Percentiles rank a stretch among this genome's conserved stretches.
Conservation (phyloP, 2,888 invertebrate genomes). For the Brenthis daphne region DNA sequence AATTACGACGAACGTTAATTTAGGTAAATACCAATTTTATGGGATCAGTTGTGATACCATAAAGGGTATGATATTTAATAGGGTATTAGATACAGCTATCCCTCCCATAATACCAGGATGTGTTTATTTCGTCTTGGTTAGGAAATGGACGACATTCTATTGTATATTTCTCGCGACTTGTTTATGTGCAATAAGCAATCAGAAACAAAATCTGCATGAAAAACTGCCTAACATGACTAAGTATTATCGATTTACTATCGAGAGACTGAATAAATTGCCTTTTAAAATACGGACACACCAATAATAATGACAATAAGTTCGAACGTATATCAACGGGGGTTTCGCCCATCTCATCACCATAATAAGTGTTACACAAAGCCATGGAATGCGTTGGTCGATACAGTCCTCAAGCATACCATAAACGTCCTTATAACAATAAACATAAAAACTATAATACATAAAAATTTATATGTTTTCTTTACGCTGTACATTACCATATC, state of each 20-base stretch:
- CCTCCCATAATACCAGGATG: conserved; percentile 46
- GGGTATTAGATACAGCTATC: conserved; percentile 49
- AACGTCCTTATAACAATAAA: conserved; percentile 18
- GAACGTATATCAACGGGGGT: conserved; percentile 76
- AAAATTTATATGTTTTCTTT: conserved; percentile 24
- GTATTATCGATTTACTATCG: conserved; percentile 70
- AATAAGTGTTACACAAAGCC: conserved; percentile 51
- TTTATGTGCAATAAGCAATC: not conserved
- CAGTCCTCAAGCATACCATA: conserved; percentile 11
- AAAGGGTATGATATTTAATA: conserved; percentile 73
- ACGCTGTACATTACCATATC: conserved; percentile 36
- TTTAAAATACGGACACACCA: conserved; percentile 70
- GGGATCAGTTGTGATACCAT: conserved; percentile 56
- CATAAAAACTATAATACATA: conserved; percentile 30
- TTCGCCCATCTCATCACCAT: conserved; percentile 81
- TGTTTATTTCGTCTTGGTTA: conserved; percentile 50
- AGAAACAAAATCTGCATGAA: conserved; percentile 1
- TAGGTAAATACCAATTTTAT: conserved; percentile 79
- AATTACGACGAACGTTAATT: conserved; percentile 75
- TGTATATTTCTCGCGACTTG: conserved; percentile 19
- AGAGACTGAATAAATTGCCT: conserved; percentile 70
- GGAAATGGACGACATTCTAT: not conserved
- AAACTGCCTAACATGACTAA: conserved; percentile 43
- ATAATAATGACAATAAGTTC: conserved; percentile 75
- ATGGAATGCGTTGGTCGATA: conserved; percentile 46